Base-by-base conservation (phyloP, 2,113 vertebrate genomes). In the Engraulis encrasicolus region DNA sequence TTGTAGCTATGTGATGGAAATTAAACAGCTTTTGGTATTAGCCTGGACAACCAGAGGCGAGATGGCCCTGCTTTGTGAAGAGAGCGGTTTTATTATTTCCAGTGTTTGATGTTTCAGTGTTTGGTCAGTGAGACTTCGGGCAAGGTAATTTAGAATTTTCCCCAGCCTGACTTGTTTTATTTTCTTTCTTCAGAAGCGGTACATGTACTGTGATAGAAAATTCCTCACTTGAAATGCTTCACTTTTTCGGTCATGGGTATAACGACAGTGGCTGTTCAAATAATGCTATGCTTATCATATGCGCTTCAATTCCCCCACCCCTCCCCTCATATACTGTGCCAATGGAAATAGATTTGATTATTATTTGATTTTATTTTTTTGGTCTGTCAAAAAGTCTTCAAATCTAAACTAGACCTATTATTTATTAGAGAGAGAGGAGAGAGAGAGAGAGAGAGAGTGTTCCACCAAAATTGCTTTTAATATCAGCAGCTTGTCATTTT, bases 341-440 rank as follows among this genome's bases (percentile, higher is more conserved):
- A 71, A 71, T 71, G 66, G 4, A 71, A 71, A 71, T 34, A 31
- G 27, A 14, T 34, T 78, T 79, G 74, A 85, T 85, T 81, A 79
- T 38, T 84, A 45, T 74, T 74, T 74, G n/a, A n/a, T 74, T 74
- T 14, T 34, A 17, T 14, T 74, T 54, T 5, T n/a, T 45, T 61
- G 58, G 78, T 37, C 78, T 18, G 77, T 80, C 77, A 31, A 54
- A 54, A 74, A 85, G 50, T 79, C 74, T 79, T 81, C 80, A 82
- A 85, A 85, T 74, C 27, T 74, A 74, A 74, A 74, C 66, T 31
- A 74, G 66, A 74, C 34, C 23, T 31, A 74, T 74, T 74, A 34
- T 71, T 74, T 74, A 74, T 74, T 74, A 74, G 66, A 45, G 40
- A 45, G 40, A 45, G 40, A 45, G 9, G 40, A 9, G 66, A 12